Evolutionary conservation across 2,113 vertebrate genomes (phyloP).

Genomic region (Poeciliopsis occidentalis): DNA sequence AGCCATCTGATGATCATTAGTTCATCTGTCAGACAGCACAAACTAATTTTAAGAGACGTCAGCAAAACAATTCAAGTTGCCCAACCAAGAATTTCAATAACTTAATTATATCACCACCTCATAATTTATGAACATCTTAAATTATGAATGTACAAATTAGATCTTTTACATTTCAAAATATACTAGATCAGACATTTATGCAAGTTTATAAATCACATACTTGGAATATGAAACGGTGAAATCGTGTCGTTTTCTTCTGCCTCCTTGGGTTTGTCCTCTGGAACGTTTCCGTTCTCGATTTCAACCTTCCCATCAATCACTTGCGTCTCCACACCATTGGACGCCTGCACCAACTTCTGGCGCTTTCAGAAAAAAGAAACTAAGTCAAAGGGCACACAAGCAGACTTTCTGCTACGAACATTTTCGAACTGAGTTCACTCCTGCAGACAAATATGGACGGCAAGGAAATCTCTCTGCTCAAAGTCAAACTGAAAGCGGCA

Average conservation of each 20-base stretch:
- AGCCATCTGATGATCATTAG: slow-evolving; percentile 41
- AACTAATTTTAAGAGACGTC: slow-evolving; percentile 5
- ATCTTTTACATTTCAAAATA: neutral
- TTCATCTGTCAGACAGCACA: slow-evolving; percentile 15
- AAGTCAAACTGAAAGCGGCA: neutral
- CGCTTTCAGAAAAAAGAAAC: slow-evolving; percentile 82
- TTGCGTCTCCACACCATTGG: slow-evolving; percentile 86
- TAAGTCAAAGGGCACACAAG: slow-evolving; percentile 57
- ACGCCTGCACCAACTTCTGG: slow-evolving; percentile 90
- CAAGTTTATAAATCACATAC: slow-evolving; percentile 34
- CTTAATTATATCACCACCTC: slow-evolving; percentile 4
- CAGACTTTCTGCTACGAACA: neutral
- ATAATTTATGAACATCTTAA: too few relatives aligned
- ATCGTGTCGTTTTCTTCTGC: slow-evolving; percentile 76
- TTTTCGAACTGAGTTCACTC: neutral
- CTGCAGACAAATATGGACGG: neutral
- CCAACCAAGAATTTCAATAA: neutral
- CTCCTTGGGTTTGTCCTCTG: slow-evolving; percentile 84
- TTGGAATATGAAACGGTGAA: slow-evolving; percentile 85
- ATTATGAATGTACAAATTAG: neutral
- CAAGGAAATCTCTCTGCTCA: neutral
- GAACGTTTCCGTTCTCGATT: slow-evolving; percentile 92
- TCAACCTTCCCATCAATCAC: slow-evolving; percentile 88
- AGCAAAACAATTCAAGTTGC: neutral
- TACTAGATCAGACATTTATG: neutral